Evolutionary conservation across 1,140 invertebrate species (phyloP).

Genomic region (Aleiodes sp.): DNA sequence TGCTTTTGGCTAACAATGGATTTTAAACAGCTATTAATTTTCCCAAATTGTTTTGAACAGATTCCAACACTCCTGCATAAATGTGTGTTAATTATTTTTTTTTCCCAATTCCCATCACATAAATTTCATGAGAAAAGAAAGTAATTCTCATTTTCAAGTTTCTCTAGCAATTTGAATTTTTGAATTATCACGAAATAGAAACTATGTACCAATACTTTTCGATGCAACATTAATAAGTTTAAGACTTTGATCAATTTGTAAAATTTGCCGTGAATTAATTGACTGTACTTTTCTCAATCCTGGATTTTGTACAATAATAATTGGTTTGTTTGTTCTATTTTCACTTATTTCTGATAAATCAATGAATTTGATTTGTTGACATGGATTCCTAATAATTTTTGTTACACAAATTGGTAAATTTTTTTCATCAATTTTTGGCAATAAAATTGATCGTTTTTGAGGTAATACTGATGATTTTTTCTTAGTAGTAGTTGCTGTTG

Average conservation of each 20-base stretch:
- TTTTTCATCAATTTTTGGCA: constrained; percentile 48
- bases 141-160: not conserved
- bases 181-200: not conserved
- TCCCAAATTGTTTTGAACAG: not conserved
- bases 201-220: constrained; percentile 41
- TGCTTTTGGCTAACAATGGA: not conserved
- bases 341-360: constrained; percentile 38
- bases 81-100: not conserved
- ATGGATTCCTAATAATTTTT: constrained; percentile 35
- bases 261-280: constrained; percentile 38
- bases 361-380: constrained; percentile 42
- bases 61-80: not conserved
- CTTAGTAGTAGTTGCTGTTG: constrained; percentile 41
- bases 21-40: not conserved
- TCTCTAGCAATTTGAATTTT: not conserved
- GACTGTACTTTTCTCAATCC: constrained; percentile 31
- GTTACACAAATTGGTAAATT: not conserved
- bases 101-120: no score
- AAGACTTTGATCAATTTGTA: constrained; percentile 50
- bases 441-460: constrained; percentile 47
- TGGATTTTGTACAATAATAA: constrained; percentile 46
- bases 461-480: constrained; percentile 37
- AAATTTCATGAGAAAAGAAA: no score
- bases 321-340: constrained; percentile 35
- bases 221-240: constrained; percentile 44